Evolutionary conservation across 1,140 invertebrate genomes (phyloP).

Genomic region (Meloidogyne exigua): DNA sequence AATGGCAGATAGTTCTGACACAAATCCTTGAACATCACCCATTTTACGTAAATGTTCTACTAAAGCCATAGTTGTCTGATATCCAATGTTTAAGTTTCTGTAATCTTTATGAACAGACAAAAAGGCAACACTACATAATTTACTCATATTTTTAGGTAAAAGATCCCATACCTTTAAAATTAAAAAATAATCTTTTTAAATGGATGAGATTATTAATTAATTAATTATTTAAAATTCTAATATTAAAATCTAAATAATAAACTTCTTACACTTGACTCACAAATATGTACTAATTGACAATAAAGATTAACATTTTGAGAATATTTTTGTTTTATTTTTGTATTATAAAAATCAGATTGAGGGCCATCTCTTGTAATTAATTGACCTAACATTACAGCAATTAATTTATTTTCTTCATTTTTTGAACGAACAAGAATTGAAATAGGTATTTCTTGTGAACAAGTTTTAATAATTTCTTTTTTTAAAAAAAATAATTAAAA

Average conservation of each 20-base stretch:
- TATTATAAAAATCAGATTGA: not conserved
- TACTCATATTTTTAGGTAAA: conserved; percentile 5
- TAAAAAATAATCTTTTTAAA: no score
- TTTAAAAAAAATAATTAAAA: not conserved
- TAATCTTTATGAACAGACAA: not conserved
- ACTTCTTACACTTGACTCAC: conserved; percentile 4
- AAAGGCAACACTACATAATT: not conserved
- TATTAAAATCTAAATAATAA: no score
- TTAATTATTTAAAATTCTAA: no score
- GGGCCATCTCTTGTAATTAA: not conserved
- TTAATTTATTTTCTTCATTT: not conserved
- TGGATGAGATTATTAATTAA: no score
- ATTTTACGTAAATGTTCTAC: not conserved
- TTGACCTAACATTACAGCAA: conserved; percentile 1
- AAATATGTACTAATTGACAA: not conserved
- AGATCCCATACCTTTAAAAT: not conserved
- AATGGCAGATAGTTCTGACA: not conserved
- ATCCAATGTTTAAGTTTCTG: not conserved
- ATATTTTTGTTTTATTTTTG: not conserved
- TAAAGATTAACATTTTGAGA: not conserved
- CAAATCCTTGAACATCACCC: not conserved
- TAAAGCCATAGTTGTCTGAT: not conserved
- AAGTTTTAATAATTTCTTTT: not conserved
- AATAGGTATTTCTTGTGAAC: not conserved
- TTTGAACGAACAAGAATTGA: not conserved